These are phyloP conservation scores for Botia almorhae DNA, from an alignment of 2,797 vertebrate species.

Conservation along the genomic window DNA sequence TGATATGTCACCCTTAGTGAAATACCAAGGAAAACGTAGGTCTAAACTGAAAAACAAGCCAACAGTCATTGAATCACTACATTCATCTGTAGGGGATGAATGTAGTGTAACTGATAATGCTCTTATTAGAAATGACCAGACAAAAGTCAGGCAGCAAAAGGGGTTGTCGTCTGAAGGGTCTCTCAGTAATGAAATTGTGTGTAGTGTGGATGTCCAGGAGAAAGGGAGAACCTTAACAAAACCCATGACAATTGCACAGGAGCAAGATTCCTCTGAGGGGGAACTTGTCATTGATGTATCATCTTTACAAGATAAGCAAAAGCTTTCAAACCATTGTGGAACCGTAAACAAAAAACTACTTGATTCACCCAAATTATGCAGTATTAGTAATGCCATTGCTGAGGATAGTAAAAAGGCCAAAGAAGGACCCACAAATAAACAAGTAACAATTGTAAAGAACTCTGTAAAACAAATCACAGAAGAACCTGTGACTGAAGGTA, in stretches of 20 bases:
- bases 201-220: slow-evolving; percentile 6
- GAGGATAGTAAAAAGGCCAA: slow-evolving; percentile 20
- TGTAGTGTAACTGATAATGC: slow-evolving; percentile 12
- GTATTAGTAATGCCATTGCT: not conserved
- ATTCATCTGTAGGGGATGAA: not conserved
- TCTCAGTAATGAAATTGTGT: not conserved
- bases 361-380: not conserved
- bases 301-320: slow-evolving; percentile 14
- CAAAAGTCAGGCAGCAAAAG: slow-evolving; percentile 8
- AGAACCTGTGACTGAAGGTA: not conserved
- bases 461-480: not conserved
- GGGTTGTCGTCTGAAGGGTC: slow-evolving; percentile 7
- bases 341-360: slow-evolving; percentile 1
- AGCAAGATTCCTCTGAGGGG: slow-evolving; percentile 38
- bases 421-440: slow-evolving; percentile 17
- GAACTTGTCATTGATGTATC: slow-evolving; percentile 23
- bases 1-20: slow-evolving; percentile 67
- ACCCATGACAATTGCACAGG: not conserved
- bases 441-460: not conserved
- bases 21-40: slow-evolving; percentile 55
- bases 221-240: not conserved
- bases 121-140: not conserved
- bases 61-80: not conserved
- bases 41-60: slow-evolving; percentile 23
- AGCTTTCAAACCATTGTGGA: slow-evolving; percentile 21